Evolutionary conservation across 2,797 vertebrate genomes (phyloP).

Genomic region (Syngnathus acus): DNA sequence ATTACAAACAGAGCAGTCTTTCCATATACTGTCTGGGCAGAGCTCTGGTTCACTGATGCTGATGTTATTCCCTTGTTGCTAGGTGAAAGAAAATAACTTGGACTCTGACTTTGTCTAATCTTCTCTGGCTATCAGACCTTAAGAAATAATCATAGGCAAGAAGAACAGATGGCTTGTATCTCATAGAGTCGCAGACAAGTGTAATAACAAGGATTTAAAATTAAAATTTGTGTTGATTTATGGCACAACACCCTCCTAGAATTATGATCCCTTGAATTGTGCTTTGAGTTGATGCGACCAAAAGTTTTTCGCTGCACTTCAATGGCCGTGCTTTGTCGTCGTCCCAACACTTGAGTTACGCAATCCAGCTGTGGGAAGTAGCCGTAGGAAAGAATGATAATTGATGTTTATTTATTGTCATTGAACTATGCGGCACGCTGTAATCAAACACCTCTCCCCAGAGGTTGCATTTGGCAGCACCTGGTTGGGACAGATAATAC

Average conservation of each 20-base stretch:
- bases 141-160: background rate
- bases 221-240: background rate
- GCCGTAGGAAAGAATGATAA: constrained; percentile 59
- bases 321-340: background rate
- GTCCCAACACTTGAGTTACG: constrained; percentile 8
- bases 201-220: too few relatives aligned
- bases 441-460: constrained; percentile 34
- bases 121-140: background rate
- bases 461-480: constrained; percentile 41
- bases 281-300: background rate
- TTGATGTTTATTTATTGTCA: constrained; percentile 65
- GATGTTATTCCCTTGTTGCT: constrained; percentile 26
- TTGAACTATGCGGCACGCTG: constrained; percentile 42
- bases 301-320: background rate
- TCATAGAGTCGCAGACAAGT: too few relatives aligned
- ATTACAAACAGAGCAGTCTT: background rate
- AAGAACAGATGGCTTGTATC: background rate
- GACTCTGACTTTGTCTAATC: constrained; percentile 8
- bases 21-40: background rate
- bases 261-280: background rate
- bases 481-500: constrained; percentile 54
- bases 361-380: constrained; percentile 34
- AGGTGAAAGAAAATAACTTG: constrained; percentile 28
- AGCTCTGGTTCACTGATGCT: constrained; percentile 7
- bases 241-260: background rate